phyloP scores from a whole-genome alignment of 2,113 vertebrate species.

The Coturnix japonica region DNA sequence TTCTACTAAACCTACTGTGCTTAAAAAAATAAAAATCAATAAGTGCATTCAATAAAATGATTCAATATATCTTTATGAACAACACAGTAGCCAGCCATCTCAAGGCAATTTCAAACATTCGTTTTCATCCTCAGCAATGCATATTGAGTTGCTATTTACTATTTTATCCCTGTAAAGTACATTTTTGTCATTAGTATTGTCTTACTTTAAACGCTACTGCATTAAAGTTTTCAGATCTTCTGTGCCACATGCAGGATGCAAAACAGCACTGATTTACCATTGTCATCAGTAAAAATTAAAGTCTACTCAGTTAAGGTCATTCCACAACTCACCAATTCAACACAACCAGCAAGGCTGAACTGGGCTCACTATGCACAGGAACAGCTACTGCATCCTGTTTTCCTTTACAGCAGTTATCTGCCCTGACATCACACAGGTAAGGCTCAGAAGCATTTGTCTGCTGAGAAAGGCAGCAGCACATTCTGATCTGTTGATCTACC shows the following conservation, averaged over 20 bases:
- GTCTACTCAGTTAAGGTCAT: not conserved
- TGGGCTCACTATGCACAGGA: not conserved
- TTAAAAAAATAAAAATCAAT: conserved; percentile 18
- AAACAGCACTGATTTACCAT: not conserved
- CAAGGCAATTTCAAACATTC: not conserved
- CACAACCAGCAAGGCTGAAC: not conserved
- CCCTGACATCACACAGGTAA: not conserved
- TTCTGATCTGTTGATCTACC: fast-evolving
- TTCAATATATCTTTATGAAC: not conserved
- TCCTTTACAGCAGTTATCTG: not conserved
- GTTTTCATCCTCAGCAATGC: not conserved
- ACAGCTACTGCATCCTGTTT: not conserved
- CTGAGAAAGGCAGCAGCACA: not conserved
- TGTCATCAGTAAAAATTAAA: not conserved
- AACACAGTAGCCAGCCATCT: not conserved
- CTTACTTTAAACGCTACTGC: not conserved
- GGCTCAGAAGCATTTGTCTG: not conserved
- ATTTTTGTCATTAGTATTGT: not conserved
- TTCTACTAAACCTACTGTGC: not conserved
- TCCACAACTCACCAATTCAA: not conserved
- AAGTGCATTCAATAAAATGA: not conserved
- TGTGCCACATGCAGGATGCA: not conserved
- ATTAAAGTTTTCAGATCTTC: not conserved
- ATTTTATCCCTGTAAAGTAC: not conserved
- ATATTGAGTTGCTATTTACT: not conserved